Evolutionary conservation across 1,140 invertebrate species (phyloP).

Genomic region (Cherax destructor): DNA sequence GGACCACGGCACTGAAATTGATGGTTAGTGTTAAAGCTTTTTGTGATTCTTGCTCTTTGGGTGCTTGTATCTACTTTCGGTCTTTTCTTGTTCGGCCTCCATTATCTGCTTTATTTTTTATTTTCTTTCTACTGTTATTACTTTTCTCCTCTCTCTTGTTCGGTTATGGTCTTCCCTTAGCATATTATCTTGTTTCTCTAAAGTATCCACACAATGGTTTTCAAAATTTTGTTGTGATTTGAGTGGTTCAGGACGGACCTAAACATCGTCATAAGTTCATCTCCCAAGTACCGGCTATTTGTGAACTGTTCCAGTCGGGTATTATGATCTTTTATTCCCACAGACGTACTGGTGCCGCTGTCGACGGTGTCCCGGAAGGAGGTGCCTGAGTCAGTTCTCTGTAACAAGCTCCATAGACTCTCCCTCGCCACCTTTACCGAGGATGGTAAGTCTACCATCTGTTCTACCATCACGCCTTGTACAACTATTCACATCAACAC

Average conservation of each 20-base stretch:
- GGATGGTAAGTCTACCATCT: slow-evolving; percentile 78
- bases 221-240: too few relatives aligned
- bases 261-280: too few relatives aligned
- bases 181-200: too few relatives aligned
- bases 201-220: too few relatives aligned
- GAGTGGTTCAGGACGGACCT: too few relatives aligned
- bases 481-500: too few relatives aligned
- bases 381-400: slow-evolving; percentile 79
- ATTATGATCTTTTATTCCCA: slow-evolving; percentile 45
- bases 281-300: neutral
- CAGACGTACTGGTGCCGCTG: slow-evolving; percentile 77
- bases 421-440: slow-evolving; percentile 93
- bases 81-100: too few relatives aligned
- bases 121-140: too few relatives aligned
- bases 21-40: slow-evolving; percentile 73
- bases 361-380: slow-evolving; percentile 76
- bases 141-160: too few relatives aligned
- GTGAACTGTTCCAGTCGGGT: neutral
- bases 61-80: neutral
- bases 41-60: neutral
- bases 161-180: too few relatives aligned
- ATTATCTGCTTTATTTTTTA: too few relatives aligned
- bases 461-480: too few relatives aligned
- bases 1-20: slow-evolving; percentile 75
- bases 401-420: slow-evolving; percentile 89